Evolutionary conservation across 1,140 invertebrate genomes (phyloP).

Genomic region (Listronotus oregonensis): DNA sequence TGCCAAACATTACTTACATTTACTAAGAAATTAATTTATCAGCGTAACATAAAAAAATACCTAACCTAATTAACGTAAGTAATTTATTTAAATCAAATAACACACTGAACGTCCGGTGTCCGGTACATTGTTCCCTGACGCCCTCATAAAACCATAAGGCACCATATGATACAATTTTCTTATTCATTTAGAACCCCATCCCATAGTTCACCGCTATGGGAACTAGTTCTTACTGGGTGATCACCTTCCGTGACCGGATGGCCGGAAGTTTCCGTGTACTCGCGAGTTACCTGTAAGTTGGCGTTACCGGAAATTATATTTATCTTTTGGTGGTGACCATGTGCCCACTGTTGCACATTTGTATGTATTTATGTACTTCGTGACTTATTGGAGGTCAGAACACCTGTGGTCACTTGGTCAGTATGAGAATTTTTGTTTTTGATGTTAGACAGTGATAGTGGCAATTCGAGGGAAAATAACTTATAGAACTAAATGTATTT

Average conservation of each 20-base stretch:
- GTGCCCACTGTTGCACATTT: no score
- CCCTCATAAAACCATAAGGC: slow-evolving; percentile 17
- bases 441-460: no score
- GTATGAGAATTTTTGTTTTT: slow-evolving; percentile 7
- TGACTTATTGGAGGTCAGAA: slow-evolving; percentile 4
- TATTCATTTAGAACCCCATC: slow-evolving; percentile 18
- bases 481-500: no score
- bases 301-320: background rate
- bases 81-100: no score
- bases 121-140: background rate
- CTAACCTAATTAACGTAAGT: no score
- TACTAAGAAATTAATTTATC: no score
- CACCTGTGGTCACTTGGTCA: slow-evolving; percentile 9
- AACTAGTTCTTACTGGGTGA: slow-evolving; percentile 22
- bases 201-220: background rate
- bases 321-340: slow-evolving; percentile 11
- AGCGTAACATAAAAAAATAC: no score
- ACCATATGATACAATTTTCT: slow-evolving; percentile 24
- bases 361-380: background rate
- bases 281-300: background rate
- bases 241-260: slow-evolving; percentile 21
- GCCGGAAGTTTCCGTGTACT: slow-evolving; percentile 19
- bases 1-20: no score
- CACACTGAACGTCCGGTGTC: no score
- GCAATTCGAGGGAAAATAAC: no score